Base-by-base conservation (phyloP, 2,888 invertebrate species). In the Tachina fera region DNA sequence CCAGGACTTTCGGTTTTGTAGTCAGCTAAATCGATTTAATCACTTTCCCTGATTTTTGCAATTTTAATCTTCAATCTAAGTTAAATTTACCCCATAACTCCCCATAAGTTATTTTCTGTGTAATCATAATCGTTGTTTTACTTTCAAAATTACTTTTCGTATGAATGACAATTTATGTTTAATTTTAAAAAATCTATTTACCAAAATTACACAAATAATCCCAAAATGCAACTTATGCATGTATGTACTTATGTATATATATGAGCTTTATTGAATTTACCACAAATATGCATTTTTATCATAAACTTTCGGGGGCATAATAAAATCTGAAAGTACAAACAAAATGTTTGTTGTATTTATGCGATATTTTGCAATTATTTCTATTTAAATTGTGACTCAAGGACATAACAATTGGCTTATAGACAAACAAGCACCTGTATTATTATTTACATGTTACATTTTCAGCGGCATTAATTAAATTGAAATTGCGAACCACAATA, bases 141-240 rank as follows among this genome's bases (percentile, higher is more conserved):
- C 31, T 16, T 76, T 16, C 9, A 45, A 14, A 56, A 14, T 39
- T 77, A 8, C 47, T n/a, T 58, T 39, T n/a, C 58, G 47, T 31
- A 68, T 68, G 58, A 68, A 58, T 58, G 58, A 67, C 49, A 77
- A 77, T 67, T 68, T 68, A 39, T 58, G 49, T 67, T 77, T 79
- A 71, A 79, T 71, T 79, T 31, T 47, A 22, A 45, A 8, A 31
- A 63, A 67, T 53, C 8, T 63, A 16, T 14, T 39, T 45, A 39
- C 9, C 14, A 47, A 11, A 9, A 9, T 58, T 68, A 58, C 14
- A 53, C 0, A 13, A 19, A 67, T 19, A 68, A 49, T 39, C 19
- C 8, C 41, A 67, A 5, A 58, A n/a, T 63, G 56, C 51, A 51
- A 53, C 49, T 60, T 53, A 4, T 31, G 31, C 31, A 31, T 31